Base-by-base conservation (phyloP, 2,888 invertebrate genomes). In the Rhagophthalmus giganteus region DNA sequence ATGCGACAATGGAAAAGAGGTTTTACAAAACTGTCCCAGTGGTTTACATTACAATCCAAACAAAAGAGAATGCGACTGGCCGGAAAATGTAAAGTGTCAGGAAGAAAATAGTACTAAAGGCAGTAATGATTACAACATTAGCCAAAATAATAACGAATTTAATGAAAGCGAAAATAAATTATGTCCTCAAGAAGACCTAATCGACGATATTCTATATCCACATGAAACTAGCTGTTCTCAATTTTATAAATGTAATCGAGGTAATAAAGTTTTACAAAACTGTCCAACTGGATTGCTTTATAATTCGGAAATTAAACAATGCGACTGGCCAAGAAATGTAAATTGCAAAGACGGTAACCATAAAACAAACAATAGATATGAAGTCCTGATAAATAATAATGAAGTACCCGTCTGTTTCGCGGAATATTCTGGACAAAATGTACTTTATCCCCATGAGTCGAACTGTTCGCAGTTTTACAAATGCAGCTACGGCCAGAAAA, bases 301-400 rank as follows among this genome's bases (percentile, higher is more conserved):
- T 35, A 58, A 59, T 30, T 41, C 55, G 6, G 24, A 5, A 1
- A 2, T 40, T 1, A 34, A 54, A 9, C 51, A 55, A 6, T 62
- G 62, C 46, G 60, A 62, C 33, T 61, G 41, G 45, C 59, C 62
- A 1, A 24, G 32, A 20, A 25, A 47, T 8, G 59, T 56, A 3
- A 48, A 47, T 6, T 60, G 60, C 20, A 25, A 11, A 13, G 48
- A 15, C n/a, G 16, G 30, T n/a, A n/a, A n/a, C n/a, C n/a, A n/a
- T n/a, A n/a, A n/a, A n/a, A n/a, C n/a, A n/a, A n/a, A n/a, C n/a
- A n/a, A n/a, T n/a, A n/a, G n/a, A n/a, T n/a, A n/a, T n/a, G n/a
- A n/a, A n/a, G n/a, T n/a, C n/a, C n/a, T n/a, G n/a, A n/a, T n/a
- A n/a, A n/a, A n/a, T n/a, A n/a, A n/a, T n/a, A n/a, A n/a, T n/a